Base-by-base conservation (phyloP, 2,113 vertebrate species). In the Pao palembangensis region DNA sequence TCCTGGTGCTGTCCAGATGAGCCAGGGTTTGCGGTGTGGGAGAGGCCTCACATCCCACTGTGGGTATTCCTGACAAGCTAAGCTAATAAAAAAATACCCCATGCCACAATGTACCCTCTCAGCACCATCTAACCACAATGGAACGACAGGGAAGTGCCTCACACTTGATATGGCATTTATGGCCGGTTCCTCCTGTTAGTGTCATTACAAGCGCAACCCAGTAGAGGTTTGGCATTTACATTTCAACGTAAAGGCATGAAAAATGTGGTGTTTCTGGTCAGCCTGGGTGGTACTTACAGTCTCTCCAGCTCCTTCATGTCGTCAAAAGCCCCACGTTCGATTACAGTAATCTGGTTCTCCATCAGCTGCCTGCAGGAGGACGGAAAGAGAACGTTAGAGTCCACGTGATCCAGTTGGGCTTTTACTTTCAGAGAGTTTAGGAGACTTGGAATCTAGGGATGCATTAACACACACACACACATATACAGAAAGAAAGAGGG, bases 221-320 rank as follows among this genome's bases (percentile, higher is more conserved):
- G 51, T 8, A 21, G 25, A 51, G 47, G 56, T 20, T 46, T 48
- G 51, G 51, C 15, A 25, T 58, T 76, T 66, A 61, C 14, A 64
- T 65, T 59, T 74, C 10, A 51, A 62, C 76, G 43, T 78, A 65
- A 64, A 66, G 47, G 47, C 62, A 71, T 55, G 14, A 51, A 47
- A 65, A 58, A 60, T 20, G 44, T 70, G 52, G 64, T 63, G 31
- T 69, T 69, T 56, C 64, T 62, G 15, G 46, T 62, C 15, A 53
- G 42, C 42, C 31, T 57, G 55, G 75, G 64, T 76, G 62, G 52
- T 82, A 98, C 97, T 98, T 79, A 99, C 97, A 99, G 93, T 60
- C 97, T 90, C 87, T 99, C 97, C 79, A 99, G 90, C 83, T 99
- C 96, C 90, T 93, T 98, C 96, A 98, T 92, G 90, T 99, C 97